Evolutionary conservation across 2,113 vertebrate genomes (phyloP).

Genomic region (Salminus brasiliensis): DNA sequence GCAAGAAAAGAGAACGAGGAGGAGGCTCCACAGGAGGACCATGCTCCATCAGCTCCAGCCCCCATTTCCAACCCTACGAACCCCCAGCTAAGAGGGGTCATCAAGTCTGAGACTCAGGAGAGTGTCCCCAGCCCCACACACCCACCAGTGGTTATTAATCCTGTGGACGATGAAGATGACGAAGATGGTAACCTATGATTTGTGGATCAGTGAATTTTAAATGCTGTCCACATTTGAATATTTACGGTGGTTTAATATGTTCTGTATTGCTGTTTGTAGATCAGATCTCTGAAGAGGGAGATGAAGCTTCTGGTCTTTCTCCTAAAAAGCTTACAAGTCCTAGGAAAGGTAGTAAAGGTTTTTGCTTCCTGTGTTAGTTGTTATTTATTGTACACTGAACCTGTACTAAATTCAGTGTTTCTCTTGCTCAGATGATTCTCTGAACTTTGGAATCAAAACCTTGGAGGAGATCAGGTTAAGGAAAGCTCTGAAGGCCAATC

Average conservation of each 20-base stretch:
- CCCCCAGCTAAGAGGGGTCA: slow-evolving; percentile 87
- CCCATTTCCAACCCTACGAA: slow-evolving; percentile 77
- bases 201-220: no score
- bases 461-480: slow-evolving; percentile 88
- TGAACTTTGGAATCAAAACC: slow-evolving; percentile 92
- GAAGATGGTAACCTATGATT: slow-evolving; percentile 78
- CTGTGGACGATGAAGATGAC: slow-evolving; percentile 94
- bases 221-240: no score
- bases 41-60: slow-evolving; percentile 62
- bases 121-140: slow-evolving; percentile 95
- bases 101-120: slow-evolving; percentile 89
- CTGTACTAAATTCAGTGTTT: background rate
- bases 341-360: slow-evolving; percentile 78
- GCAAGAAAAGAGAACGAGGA: slow-evolving; percentile 76
- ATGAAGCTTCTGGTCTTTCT: slow-evolving; percentile 79
- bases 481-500: slow-evolving; percentile 87
- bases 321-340: slow-evolving; percentile 75
- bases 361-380: background rate
- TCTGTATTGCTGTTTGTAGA: slow-evolving; percentile 72
- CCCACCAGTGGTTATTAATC: slow-evolving; percentile 95
- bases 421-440: slow-evolving; percentile 74
- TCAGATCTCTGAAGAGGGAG: slow-evolving; percentile 94
- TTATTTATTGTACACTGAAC: background rate
- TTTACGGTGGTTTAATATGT: background rate
- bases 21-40: slow-evolving; percentile 73